Evolutionary conservation across 2,888 invertebrate genomes (phyloP).

Genomic region (Orthonevra nobilis): DNA sequence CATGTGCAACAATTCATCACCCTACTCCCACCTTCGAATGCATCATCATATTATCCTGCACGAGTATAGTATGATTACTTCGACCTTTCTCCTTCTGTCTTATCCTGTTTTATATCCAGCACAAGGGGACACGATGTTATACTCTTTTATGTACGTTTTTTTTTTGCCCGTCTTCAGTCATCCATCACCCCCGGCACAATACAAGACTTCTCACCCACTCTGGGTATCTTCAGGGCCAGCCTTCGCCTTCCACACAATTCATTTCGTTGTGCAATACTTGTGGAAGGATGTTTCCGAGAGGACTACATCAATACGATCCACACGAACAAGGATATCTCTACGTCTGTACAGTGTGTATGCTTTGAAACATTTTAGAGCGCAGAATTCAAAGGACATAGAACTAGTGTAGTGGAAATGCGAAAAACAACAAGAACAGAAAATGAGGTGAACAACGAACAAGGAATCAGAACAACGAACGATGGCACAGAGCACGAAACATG

Average conservation of each 20-base stretch:
- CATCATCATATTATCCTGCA: conserved; percentile 45
- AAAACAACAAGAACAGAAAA: conserved; percentile 29
- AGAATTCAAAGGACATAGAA: conserved; percentile 41
- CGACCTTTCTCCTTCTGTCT: conserved; percentile 66
- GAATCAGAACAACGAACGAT: too few species aligned
- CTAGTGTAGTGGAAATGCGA: background rate
- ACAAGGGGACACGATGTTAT: conserved; percentile 47
- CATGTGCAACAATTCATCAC: conserved; percentile 34
- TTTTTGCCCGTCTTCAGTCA: background rate
- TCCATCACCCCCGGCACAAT: background rate
- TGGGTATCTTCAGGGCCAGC: conserved; percentile 30
- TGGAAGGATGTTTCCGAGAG: background rate
- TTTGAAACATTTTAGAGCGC: conserved; percentile 54
- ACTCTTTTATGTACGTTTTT: conserved; percentile 31
- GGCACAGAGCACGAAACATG: too few species aligned
- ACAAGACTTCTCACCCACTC: too few species aligned
- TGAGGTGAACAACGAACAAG: conserved; percentile 50
- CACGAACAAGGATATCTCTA: conserved; percentile 42
- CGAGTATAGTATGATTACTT: conserved; percentile 63
- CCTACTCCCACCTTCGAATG: background rate
- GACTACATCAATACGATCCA: conserved; percentile 29
- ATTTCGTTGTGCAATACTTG: conserved; percentile 52
- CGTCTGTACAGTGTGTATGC: too few species aligned
- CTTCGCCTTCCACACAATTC: conserved; percentile 49
- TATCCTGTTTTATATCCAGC: conserved; percentile 53